A percentile compares a stretch with the other conserved stretches of the same genome.
These are phyloP conservation scores for Troides helena DNA, from an alignment of 2,888 invertebrate species.

Conservation along the genomic window DNA sequence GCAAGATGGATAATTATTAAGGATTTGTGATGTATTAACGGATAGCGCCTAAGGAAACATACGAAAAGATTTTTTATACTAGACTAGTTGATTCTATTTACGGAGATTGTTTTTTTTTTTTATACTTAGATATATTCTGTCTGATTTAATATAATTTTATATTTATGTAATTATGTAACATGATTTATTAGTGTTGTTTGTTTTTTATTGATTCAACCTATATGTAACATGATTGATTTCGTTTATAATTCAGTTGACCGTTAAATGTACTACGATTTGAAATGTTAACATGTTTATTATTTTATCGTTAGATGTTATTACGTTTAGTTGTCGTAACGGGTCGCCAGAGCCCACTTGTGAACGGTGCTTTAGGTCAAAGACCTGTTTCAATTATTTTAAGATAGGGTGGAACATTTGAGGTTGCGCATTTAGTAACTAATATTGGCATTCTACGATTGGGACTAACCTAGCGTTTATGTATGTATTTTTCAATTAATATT, in stretches of 20 bases:
- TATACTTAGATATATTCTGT: conserved; percentile 80
- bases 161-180: conserved; percentile 75
- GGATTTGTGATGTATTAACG: conserved; percentile 81
- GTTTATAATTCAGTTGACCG: conserved; percentile 62
- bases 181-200: conserved; percentile 81
- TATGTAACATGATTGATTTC: conserved; percentile 63
- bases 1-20: conserved; percentile 80
- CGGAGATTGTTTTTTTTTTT: conserved; percentile 80
- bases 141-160: conserved; percentile 80
- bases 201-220: conserved; percentile 73
- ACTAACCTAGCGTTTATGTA: conserved; percentile 81
- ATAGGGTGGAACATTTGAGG: conserved; percentile 69
- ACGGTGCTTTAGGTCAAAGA: conserved; percentile 73
- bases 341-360: conserved; percentile 41
- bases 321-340: conserved; percentile 52
- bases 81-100: conserved; percentile 80
- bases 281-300: conserved; percentile 70
- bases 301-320: conserved; percentile 65
- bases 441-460: conserved; percentile 82
- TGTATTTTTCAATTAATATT: conserved; percentile 78
- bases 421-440: conserved; percentile 79
- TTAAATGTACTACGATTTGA: conserved; percentile 49
- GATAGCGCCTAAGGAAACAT: conserved; percentile 81
- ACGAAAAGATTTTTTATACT: conserved; percentile 81
- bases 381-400: conserved; percentile 74